Base-by-base conservation (phyloP, 1,140 invertebrate genomes). In the Drosophila littoralis region DNA sequence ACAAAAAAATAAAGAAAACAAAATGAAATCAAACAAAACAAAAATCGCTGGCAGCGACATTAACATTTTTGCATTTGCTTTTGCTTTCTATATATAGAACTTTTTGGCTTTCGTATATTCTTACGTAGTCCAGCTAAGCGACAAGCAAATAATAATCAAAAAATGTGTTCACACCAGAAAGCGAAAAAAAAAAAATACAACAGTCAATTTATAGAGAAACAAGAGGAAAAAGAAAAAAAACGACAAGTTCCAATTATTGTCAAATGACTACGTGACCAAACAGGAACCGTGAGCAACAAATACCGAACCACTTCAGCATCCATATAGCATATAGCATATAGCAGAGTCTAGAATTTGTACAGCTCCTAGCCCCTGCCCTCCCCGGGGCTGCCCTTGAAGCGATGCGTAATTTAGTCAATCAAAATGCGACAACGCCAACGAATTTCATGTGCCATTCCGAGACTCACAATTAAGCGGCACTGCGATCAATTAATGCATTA, bases 401-500 rank as follows among this genome's bases (percentile, higher is more conserved):
- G 4, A 61, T 70, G 67, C 67, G 54, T 67, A 72, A 58, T 65
- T 66, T 58, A 72, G 61, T 72, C 69, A 72, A 66, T 72, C 69
- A 66, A 72, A 63, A 58, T 66, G 68, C 59, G 59, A 71, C 60
- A 52, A 52, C 45, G 61, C 52, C 51, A 65, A 72, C 69, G 36
- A 65, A 66, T 66, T 71, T 70, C 48, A 64, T 70, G 51, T 61
- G 60, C 38, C 59, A 70, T 64, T 38, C 51, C 57, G 32, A 52
- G 66, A 42, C 46, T 22, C 57, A 35, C 64, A 67, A 67, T 73
- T 60, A 65, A 65, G 46, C 59, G 66, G 22, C 66, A 67, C 80
- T 71, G 58, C 33, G 66, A 83, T 79, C 80, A 84, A 83, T 83
- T 79, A 84, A 83, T 76, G 51, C 54, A 84, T 69, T 79, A 76